Percentiles rank a stretch among this genome's conserved stretches.
These are phyloP conservation scores for Ceratina calcarata DNA, from an alignment of 1,140 invertebrate species.

Conservation along the genomic window DNA sequence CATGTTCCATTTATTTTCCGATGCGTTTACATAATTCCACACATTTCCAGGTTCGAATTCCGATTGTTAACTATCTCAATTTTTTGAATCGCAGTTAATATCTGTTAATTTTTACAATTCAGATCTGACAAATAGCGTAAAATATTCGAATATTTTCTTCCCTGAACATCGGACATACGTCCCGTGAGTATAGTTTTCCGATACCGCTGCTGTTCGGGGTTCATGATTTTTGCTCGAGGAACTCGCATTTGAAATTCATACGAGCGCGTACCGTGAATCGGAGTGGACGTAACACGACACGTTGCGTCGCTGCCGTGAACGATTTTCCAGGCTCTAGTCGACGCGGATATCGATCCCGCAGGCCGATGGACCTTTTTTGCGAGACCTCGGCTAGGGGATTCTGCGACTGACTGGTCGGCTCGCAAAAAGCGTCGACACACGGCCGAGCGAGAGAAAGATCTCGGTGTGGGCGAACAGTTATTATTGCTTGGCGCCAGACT, in stretches of 20 bases:
- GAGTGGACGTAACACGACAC: constrained; percentile 6
- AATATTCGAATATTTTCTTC: too few relatives aligned
- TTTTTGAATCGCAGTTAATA: too few relatives aligned
- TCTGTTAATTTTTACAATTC: neutral
- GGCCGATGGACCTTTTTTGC: constrained; percentile 27
- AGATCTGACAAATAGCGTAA: neutral
- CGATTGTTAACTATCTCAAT: too few relatives aligned
- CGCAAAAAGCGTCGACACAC: constrained; percentile 56
- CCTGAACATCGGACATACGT: neutral
- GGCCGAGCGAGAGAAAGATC: constrained; percentile 42
- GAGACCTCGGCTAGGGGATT: constrained; percentile 12
- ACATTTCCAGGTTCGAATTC: too few relatives aligned
- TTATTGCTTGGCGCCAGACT: constrained; percentile 74
- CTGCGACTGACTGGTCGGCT: constrained; percentile 27
- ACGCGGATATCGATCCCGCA: constrained; percentile 30
- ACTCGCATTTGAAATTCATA: constrained; percentile 18
- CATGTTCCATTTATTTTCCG: neutral
- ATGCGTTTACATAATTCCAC: too few relatives aligned
- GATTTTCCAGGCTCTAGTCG: constrained; percentile 11
- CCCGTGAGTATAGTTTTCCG: neutral
- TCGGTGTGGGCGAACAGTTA: constrained; percentile 73
- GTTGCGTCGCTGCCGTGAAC: constrained; percentile 23
- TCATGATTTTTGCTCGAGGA: neutral
- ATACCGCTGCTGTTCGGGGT: neutral
- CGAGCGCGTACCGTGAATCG: neutral